Conservation (phyloP, 1,140 invertebrate genomes). For the Drosophila ananassae region DNA sequence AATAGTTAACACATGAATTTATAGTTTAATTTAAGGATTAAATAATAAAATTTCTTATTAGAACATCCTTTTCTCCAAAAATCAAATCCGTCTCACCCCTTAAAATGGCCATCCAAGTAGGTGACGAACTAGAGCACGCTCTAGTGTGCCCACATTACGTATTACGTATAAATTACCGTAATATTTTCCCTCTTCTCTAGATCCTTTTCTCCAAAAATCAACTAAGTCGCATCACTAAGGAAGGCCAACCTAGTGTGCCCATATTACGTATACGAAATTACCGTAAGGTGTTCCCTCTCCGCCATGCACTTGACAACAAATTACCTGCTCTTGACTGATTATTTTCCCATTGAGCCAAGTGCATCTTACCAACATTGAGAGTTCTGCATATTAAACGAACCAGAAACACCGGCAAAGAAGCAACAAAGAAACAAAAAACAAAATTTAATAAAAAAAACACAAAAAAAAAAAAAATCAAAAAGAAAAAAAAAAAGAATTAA, state of each 20-base stretch:
- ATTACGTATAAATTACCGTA: too few relatives aligned
- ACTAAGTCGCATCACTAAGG: too few relatives aligned
- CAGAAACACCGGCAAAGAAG: conserved; percentile 29
- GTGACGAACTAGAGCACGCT: background rate
- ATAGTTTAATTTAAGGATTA: too few relatives aligned
- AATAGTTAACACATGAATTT: too few relatives aligned
- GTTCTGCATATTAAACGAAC: conserved; percentile 45
- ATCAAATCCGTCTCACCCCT: background rate
- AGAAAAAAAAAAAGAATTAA: conserved; percentile 32
- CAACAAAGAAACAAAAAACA: conserved; percentile 32
- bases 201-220: too few relatives aligned
- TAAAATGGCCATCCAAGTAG: too few relatives aligned
- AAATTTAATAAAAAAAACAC: conserved; percentile 12
- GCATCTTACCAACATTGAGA: conserved; percentile 29
- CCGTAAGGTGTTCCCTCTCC: background rate
- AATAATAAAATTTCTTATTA: too few relatives aligned
- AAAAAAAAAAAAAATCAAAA: conserved; percentile 20
- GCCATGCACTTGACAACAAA: conserved; percentile 29
- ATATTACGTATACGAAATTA: too few relatives aligned
- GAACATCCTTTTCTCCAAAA: background rate
- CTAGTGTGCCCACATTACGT: background rate
- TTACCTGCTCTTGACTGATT: conserved; percentile 32
- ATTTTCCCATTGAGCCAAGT: conserved; percentile 47
- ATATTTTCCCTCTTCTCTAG: too few relatives aligned
- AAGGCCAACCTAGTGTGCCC: too few relatives aligned